phyloP scores from a whole-genome alignment of 2,888 invertebrate genomes.

The Pseudanteris insignis region DNA sequence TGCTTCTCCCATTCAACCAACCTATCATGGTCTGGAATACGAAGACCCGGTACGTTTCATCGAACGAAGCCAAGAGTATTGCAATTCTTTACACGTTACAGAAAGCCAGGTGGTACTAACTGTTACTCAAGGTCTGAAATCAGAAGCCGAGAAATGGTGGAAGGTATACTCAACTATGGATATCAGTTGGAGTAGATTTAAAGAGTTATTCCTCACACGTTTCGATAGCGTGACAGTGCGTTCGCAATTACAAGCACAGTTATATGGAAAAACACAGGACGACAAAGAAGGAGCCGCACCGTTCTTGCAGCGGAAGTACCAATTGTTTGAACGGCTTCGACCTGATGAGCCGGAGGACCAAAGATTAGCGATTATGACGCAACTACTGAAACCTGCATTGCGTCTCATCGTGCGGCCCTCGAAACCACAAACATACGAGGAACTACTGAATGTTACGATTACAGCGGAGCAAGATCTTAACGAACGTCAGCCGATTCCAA shows the following conservation, averaged over 20 bases:
- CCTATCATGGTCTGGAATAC: constrained; percentile 9
- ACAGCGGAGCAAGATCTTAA: not conserved
- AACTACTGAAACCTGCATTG: constrained; percentile 4
- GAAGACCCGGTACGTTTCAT: constrained; percentile 16
- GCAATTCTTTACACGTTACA: not conserved
- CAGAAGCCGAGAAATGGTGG: constrained; percentile 28
- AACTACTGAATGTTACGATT: not conserved
- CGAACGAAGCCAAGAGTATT: constrained; percentile 1
- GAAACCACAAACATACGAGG: not conserved
- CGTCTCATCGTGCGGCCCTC: not conserved
- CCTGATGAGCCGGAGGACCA: constrained; percentile 3
- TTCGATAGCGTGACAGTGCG: constrained; percentile 1
- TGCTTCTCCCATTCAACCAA: constrained; percentile 1
- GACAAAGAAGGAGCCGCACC: constrained; percentile 16
- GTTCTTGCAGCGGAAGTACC: constrained; percentile 18
- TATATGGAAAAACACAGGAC: constrained; percentile 7
- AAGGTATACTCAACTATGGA: constrained; percentile 5
- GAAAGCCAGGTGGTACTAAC: not conserved
- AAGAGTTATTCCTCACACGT: constrained; percentile 1
- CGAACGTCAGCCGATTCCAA: not conserved
- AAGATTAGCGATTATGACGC: constrained; percentile 1
- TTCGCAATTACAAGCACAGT: constrained; percentile 4
- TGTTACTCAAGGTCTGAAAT: constrained; percentile 3
- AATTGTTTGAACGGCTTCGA: constrained; percentile 4
- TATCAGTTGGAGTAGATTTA: constrained; percentile 11